Evolutionary conservation across 2,888 invertebrate species (phyloP).

Genomic region (Drosophila eohydei): DNA sequence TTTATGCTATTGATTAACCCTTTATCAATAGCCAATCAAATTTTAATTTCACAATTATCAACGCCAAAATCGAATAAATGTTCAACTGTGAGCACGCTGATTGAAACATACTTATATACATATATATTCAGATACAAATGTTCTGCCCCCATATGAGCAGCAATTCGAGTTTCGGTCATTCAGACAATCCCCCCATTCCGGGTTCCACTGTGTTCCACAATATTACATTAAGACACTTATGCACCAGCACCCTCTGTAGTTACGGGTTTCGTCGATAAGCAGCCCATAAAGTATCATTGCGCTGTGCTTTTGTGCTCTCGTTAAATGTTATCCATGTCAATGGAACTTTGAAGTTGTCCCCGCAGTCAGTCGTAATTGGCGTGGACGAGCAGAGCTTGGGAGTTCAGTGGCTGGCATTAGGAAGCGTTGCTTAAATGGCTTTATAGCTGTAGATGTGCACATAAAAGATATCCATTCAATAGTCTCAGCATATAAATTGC

Average conservation of each 20-base stretch:
- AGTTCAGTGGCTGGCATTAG: conserved; percentile 35
- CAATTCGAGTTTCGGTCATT: conserved; percentile 28
- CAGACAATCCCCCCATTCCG: background rate
- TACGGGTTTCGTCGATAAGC: conserved; percentile 61
- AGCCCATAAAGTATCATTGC: conserved; percentile 67
- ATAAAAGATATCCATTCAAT: conserved; percentile 44
- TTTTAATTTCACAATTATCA: conserved; percentile 57
- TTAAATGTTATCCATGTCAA: conserved; percentile 57
- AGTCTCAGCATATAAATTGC: conserved; percentile 58
- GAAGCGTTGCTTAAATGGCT: conserved; percentile 39
- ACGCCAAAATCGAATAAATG: conserved; percentile 43
- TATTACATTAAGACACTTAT: conserved; percentile 36
- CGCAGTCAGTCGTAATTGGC: conserved; percentile 54
- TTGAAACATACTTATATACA: conserved; percentile 47
- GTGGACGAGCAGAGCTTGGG: conserved; percentile 50
- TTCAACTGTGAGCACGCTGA: conserved; percentile 45
- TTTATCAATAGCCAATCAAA: conserved; percentile 58
- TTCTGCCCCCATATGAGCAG: conserved; percentile 59
- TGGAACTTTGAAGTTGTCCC: conserved; percentile 34
- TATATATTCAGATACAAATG: conserved; percentile 20
- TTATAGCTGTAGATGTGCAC: conserved; percentile 43
- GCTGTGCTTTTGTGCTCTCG: conserved; percentile 67
- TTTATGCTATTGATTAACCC: conserved; percentile 53
- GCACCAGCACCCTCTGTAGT: conserved; percentile 41
- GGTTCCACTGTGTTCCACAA: conserved; percentile 3